Evolutionary conservation across 2,888 invertebrate genomes (phyloP).

Genomic region (Nomada flava): DNA sequence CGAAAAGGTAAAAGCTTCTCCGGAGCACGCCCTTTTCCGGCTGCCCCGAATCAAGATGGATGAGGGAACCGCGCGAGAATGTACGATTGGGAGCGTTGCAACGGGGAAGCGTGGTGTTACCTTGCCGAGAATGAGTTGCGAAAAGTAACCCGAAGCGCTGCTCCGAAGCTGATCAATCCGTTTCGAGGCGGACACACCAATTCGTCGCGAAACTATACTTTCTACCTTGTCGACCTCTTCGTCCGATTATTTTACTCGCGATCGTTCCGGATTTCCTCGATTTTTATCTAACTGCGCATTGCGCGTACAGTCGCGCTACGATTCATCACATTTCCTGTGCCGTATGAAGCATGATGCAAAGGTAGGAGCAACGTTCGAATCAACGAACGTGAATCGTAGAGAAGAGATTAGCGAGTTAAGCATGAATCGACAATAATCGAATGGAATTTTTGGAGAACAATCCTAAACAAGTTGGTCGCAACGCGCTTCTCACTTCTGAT

Average conservation of each 20-base stretch:
- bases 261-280: background rate
- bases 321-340: background rate
- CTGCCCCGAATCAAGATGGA: constrained; percentile 76
- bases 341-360: too few relatives aligned
- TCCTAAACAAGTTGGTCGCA: background rate
- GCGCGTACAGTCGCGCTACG: background rate
- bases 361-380: background rate
- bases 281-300: background rate
- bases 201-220: background rate
- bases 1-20: constrained; percentile 70
- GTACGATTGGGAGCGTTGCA: constrained; percentile 37
- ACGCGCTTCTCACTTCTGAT: background rate
- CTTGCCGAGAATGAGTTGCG: constrained; percentile 36
- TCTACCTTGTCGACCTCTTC: background rate
- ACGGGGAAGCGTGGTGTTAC: constrained; percentile 49
- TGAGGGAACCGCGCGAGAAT: constrained; percentile 70
- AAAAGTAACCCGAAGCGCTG: constrained; percentile 55
- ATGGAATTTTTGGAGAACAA: background rate
- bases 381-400: background rate
- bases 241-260: background rate
- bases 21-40: constrained; percentile 65
- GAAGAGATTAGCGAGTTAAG: background rate
- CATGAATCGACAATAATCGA: constrained; percentile 28
- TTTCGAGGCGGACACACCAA: constrained; percentile 24
- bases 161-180: constrained; percentile 60